These are phyloP conservation scores for Sipunculus nudus DNA, from an alignment of 2,888 invertebrate genomes.

Conservation along the genomic window DNA sequence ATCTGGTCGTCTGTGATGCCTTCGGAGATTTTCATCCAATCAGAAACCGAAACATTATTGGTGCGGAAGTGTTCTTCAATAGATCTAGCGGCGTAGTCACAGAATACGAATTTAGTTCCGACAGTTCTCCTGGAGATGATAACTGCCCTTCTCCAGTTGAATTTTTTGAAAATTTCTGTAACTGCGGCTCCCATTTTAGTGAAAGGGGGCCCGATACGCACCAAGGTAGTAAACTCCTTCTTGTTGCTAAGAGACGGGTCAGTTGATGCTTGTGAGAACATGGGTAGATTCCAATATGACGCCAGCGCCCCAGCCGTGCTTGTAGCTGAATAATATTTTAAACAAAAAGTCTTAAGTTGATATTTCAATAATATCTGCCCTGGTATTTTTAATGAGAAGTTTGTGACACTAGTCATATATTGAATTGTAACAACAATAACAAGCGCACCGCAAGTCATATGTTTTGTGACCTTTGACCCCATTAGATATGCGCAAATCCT, in stretches of 20 bases:
- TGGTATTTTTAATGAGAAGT: no score
- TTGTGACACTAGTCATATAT: no score
- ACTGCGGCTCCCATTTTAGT: conserved; percentile 30
- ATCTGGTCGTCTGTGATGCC: conserved; percentile 39
- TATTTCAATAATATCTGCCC: background rate
- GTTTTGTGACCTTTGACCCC: no score
- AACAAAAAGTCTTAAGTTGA: background rate
- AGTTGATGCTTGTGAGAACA: conserved; percentile 51
- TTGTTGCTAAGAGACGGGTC: conserved; percentile 51
- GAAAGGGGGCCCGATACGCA: conserved; percentile 48
- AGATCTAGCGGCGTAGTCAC: conserved; percentile 48
- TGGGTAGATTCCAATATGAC: conserved; percentile 53
- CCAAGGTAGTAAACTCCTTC: conserved; percentile 44
- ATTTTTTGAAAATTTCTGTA: conserved; percentile 32
- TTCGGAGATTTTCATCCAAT: conserved; percentile 43
- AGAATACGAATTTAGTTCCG: conserved; percentile 41
- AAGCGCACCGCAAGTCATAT: no score
- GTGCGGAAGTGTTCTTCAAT: conserved; percentile 36
- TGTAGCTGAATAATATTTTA: conserved; percentile 42
- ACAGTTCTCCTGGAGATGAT: conserved; percentile 35
- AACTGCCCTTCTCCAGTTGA: conserved; percentile 45
- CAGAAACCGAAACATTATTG: conserved; percentile 42
- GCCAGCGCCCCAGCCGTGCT: conserved; percentile 48
- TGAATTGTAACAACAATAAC: no score
- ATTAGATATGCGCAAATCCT: no score